Evolutionary conservation across 2,797 vertebrate species (phyloP).

Genomic region (Triplophysa bombifrons): DNA sequence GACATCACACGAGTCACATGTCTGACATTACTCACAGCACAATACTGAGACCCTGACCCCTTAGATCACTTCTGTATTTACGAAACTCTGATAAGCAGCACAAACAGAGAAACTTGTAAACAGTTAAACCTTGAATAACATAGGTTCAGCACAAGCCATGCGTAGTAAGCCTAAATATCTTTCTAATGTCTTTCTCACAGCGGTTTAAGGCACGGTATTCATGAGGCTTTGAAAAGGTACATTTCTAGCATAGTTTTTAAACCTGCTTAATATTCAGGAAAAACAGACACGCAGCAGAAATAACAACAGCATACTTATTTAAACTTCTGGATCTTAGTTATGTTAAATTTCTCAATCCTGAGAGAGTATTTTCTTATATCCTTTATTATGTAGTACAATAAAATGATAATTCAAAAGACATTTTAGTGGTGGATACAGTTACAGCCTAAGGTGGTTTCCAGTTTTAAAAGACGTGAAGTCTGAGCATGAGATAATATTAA

Average conservation of each 20-base stretch:
- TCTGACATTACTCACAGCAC: conserved; percentile 26
- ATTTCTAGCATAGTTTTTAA: too few relatives aligned
- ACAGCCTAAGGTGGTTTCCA: conserved; percentile 35
- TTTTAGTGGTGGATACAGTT: conserved; percentile 21
- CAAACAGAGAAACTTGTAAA: conserved; percentile 2
- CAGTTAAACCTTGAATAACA: neutral
- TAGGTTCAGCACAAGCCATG: neutral
- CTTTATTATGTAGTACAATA: neutral
- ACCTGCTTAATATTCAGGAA: too few relatives aligned
- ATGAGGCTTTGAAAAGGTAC: neutral
- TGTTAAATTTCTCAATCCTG: neutral
- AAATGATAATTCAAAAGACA: neutral
- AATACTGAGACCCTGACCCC: conserved; percentile 33
- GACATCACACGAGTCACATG: conserved; percentile 55
- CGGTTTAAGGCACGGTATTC: conserved; percentile 7
- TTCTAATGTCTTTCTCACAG: neutral
- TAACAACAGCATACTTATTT: neutral
- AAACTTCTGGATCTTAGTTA: neutral
- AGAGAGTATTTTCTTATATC: neutral
- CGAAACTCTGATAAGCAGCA: conserved; percentile 34
- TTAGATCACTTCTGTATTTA: conserved; percentile 38
- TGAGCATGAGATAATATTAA: neutral
- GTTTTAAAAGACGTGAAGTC: conserved; percentile 18
- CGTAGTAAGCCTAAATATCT: neutral
- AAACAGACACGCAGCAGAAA: neutral